Base-by-base conservation (phyloP, 2,797 vertebrate species). In the Chrysocyon brachyurus region DNA sequence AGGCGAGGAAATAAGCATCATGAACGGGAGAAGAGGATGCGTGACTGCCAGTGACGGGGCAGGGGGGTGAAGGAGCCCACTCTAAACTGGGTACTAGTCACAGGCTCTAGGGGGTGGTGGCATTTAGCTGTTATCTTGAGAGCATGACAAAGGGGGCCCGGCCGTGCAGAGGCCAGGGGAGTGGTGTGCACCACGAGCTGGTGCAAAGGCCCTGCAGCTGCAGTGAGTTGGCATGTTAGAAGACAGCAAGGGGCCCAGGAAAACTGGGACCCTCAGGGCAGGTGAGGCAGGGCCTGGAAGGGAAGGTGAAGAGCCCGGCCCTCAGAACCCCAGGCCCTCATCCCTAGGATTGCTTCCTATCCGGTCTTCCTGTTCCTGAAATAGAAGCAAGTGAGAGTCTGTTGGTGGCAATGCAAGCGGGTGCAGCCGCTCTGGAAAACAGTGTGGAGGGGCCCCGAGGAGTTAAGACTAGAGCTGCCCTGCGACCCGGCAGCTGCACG, bases 201-300 rank as follows among this genome's bases (percentile, higher is more conserved):
- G 33, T 15, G 11, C 26, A 24, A 10, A 40, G 82, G 46, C 12
- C 46, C 28, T 16, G 52, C 40, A 15, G 3, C 49, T 52, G 26
- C 56, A 59, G 40, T 31, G 92, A 22, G 22, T 36, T n/a, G 56
- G 11, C 19, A 12, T 56, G 24, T 57, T 2, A 33, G 79, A 72
- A 17, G 9, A 17, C 31, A 49, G n/a, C 12, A 26, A 79, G 36
- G 56, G 12, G 3, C 1, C 8, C 15, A 49, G 22, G 56, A 59
- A 26, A 26, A 12, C 6, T 0, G 3, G 14, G 46, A 5, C 7
- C 5, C 49, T n/a, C 6, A 16, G n/a, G 28, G n/a, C 15, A 46
- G 49, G 14, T 2, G 1, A 9, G 4, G 8, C n/a, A 24, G 33
- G 72, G 28, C 56, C 12, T 22, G 6, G 26, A 24, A 40, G n/a